phyloP scores from a whole-genome alignment of 2,888 invertebrate genomes.

The Callimorpha dominula region DNA sequence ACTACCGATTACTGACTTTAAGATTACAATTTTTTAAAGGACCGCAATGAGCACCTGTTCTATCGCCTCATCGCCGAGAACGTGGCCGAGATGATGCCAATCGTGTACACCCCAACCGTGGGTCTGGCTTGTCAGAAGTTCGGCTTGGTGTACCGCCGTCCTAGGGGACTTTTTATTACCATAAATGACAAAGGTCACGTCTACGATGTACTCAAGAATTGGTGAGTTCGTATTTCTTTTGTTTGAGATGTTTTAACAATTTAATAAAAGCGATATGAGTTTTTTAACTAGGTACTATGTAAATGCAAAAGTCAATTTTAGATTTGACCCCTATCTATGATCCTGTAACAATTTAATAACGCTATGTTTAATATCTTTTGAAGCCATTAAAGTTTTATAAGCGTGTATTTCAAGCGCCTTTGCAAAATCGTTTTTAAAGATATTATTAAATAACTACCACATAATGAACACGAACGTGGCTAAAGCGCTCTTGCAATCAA shows the following conservation, averaged over 20 bases:
- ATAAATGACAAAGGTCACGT: constrained; percentile 98
- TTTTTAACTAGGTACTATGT: no score
- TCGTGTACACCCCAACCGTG: constrained; percentile 99
- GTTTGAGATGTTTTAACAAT: background rate
- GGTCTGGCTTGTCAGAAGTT: constrained; percentile 99
- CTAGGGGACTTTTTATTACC: constrained; percentile 97
- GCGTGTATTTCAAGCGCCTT: no score
- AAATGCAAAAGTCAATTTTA: no score
- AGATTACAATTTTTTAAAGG: constrained; percentile 88
- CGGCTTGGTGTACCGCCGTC: constrained; percentile 95
- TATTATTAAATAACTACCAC: no score
- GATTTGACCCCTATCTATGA: no score
- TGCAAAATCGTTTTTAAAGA: no score
- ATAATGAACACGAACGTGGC: no score
- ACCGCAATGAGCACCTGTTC: constrained; percentile 98
- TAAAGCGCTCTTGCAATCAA: no score
- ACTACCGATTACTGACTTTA: no score
- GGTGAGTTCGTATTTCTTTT: constrained; percentile 86
- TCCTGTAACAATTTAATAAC: no score
- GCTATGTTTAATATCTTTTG: no score
- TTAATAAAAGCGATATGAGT: background rate
- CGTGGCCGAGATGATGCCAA: constrained; percentile 97
- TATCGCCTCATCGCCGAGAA: constrained; percentile 95
- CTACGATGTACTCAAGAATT: constrained; percentile 97
- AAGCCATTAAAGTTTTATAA: no score